Base-by-base conservation (phyloP, 2,797 vertebrate genomes). In the Pangasius krempfi region DNA sequence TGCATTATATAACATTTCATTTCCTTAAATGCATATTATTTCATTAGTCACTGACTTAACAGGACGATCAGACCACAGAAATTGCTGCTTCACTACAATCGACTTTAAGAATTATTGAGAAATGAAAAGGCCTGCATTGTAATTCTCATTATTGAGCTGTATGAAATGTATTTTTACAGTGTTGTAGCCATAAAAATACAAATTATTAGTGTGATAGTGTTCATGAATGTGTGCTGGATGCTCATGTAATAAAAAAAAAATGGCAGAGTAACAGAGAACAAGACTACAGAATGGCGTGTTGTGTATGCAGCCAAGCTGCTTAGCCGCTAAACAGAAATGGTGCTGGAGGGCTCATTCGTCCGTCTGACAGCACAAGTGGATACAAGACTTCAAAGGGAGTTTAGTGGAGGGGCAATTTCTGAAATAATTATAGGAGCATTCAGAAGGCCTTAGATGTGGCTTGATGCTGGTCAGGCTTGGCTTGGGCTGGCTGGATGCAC, bases 401-500 rank as follows among this genome's bases (percentile, higher is more conserved):
- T 54, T 91, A 88, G 91, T 0, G 33, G 89, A 93, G 88, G 92
- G 91, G 76, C 82, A 89, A 88, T 89, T 93, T 94, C 93, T 91
- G 87, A 93, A 94, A 93, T 92, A 93, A 94, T 94, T 94, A 92
- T 89, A 91, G 89, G 92, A 94, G 94, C 92, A 93, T 93, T 93
- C 76, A 89, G n/a, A 33, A 87, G 82, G 89, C 91, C 91, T 94
- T 92, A 92, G 92, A 94, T 95, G 94, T 94, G 94, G 94, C 86
- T 44, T 72, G 81, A 92, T 88, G 88, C 87, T 88, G 86, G 75
- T 5, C 89, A 87, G 90, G 87, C 92, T 92, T 86, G 89, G 86
- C 78, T 85, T 82, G 50, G 58, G 66, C 93, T 80, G 72, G 88
- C 54, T 86, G 82, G 54, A 62, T 72, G 3, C 13, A 82, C 62